A percentile compares a stretch with the other conserved stretches of the same genome.
phyloP scores from a whole-genome alignment of 2,888 invertebrate genomes.

The Lepas anatifera region DNA sequence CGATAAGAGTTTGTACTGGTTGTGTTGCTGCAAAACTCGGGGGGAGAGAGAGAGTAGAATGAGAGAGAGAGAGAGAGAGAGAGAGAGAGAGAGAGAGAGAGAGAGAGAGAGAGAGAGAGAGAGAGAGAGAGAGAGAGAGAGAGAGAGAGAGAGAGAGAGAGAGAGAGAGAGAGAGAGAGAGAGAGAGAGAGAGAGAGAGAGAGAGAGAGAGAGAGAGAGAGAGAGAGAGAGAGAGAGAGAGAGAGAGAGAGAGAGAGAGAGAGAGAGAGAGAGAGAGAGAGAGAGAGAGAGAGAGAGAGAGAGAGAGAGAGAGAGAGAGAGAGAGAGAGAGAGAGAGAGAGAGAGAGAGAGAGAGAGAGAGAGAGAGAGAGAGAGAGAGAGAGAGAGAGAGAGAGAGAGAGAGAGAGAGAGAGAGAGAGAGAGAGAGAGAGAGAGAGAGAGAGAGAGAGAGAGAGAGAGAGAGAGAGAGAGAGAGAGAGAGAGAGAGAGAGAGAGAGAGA shows the following conservation, averaged over 20 bases:
- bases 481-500: too few relatives aligned
- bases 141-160: not conserved
- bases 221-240: not conserved
- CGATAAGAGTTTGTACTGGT: too few relatives aligned
- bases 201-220: not conserved
- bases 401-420: too few relatives aligned
- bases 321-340: not conserved
- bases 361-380: not conserved
- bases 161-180: not conserved
- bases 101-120: not conserved
- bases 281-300: not conserved
- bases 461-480: too few relatives aligned
- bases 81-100: not conserved
- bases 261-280: not conserved
- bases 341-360: not conserved
- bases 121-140: not conserved
- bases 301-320: not conserved
- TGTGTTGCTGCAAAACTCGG: too few relatives aligned
- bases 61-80: not conserved
- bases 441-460: too few relatives aligned
- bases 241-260: not conserved
- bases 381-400: too few relatives aligned
- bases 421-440: too few relatives aligned
- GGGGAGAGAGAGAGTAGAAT: not conserved
- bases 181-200: not conserved